phyloP scores from a whole-genome alignment of 2,113 vertebrate genomes.

The Todiramphus saurophagus region DNA sequence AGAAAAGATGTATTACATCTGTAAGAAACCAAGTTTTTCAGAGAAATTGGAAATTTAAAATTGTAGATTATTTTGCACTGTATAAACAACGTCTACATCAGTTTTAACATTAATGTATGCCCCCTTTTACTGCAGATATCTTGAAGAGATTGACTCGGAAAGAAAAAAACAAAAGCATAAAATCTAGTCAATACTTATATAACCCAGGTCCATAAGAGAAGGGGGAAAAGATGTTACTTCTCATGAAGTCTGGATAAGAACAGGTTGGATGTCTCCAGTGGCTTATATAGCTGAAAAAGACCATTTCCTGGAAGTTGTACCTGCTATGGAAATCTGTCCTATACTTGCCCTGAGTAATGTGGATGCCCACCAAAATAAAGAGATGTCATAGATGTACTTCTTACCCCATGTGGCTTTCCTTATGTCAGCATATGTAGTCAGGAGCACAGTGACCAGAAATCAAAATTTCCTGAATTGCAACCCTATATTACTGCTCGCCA shows the following conservation, averaged over 20 bases:
- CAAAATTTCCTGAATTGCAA: no score
- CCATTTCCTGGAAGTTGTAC: background rate
- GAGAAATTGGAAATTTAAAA: background rate
- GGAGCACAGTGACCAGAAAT: no score
- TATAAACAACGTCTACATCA: background rate
- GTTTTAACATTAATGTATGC: background rate
- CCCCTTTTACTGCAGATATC: background rate
- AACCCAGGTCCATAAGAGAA: background rate
- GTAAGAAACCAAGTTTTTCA: background rate
- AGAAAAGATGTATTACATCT: background rate
- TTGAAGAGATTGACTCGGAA: background rate
- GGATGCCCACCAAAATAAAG: no score
- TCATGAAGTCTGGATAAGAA: background rate
- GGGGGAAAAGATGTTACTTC: fast-evolving
- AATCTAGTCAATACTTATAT: background rate
- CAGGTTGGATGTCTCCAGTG: background rate
- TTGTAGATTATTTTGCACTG: background rate
- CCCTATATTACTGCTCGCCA: no score
- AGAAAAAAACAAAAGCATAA: background rate
- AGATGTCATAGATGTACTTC: no score
- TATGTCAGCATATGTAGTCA: no score
- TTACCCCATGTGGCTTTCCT: no score
- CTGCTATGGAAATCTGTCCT: background rate
- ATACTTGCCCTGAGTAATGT: background rate
- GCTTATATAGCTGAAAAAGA: background rate